Conservation (phyloP, 2,113 vertebrate genomes). For the Diglossa brunneiventris region DNA sequence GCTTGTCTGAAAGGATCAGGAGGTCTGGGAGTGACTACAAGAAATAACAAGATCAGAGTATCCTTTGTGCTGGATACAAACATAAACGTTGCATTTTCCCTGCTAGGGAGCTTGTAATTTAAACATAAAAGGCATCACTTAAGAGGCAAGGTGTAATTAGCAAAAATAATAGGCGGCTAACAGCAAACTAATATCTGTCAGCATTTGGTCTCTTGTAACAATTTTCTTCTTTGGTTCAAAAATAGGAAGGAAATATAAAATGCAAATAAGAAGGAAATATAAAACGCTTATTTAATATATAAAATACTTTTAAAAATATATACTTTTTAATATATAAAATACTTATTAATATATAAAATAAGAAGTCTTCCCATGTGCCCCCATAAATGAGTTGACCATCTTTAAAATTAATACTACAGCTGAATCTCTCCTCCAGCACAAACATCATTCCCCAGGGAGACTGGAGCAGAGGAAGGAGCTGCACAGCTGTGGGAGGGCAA, state of each 20-base stretch:
- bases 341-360: no score
- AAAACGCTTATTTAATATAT: no score
- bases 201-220: neutral
- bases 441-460: neutral
- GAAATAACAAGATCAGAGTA: neutral
- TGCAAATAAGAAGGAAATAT: neutral
- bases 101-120: neutral
- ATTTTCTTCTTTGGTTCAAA: neutral
- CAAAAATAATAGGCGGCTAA: neutral
- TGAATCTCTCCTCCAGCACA: neutral
- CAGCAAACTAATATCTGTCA: neutral
- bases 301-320: no score
- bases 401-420: neutral
- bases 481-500: neutral
- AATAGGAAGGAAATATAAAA: neutral
- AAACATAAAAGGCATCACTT: neutral
- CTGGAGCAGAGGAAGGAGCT: neutral
- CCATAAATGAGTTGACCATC: neutral
- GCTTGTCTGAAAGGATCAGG: neutral
- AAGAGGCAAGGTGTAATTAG: neutral
- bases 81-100: neutral
- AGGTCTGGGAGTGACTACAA: neutral
- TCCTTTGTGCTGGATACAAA: neutral
- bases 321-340: no score
- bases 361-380: accelerated